Conservation (phyloP, 1,140 invertebrate species). For the Drosophila truncata region DNA sequence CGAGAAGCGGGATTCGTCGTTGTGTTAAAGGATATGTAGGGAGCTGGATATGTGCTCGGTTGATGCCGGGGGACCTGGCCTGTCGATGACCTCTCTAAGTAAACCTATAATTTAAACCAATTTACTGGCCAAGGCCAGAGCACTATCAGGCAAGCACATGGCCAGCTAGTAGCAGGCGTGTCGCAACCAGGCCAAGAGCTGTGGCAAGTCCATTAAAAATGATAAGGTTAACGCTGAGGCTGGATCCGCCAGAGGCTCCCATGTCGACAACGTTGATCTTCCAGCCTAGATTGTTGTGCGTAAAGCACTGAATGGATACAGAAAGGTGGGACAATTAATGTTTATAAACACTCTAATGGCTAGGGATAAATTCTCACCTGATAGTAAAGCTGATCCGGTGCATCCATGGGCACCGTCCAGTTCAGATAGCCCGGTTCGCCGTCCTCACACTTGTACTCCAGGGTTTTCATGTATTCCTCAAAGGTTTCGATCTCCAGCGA, state of each 20-base stretch:
- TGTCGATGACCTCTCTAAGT: slow-evolving; percentile 22
- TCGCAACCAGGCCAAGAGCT: slow-evolving; percentile 73
- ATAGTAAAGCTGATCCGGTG: slow-evolving; percentile 94
- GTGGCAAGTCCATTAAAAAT: slow-evolving; percentile 41
- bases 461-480: slow-evolving; percentile 91
- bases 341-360: neutral
- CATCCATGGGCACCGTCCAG: slow-evolving; percentile 93
- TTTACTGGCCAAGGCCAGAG: slow-evolving; percentile 31
- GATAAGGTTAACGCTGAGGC: slow-evolving; percentile 15
- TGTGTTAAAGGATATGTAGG: slow-evolving; percentile 53
- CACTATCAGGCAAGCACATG: slow-evolving; percentile 75
- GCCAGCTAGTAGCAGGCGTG: slow-evolving; percentile 28
- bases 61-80: slow-evolving; percentile 8
- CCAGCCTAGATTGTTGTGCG: slow-evolving; percentile 96
- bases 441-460: slow-evolving; percentile 90
- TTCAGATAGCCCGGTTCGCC: slow-evolving; percentile 91
- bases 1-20: slow-evolving; percentile 6
- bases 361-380: slow-evolving; percentile 88
- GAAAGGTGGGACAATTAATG: neutral
- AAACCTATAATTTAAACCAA: slow-evolving; percentile 7
- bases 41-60: slow-evolving; percentile 38
- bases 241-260: slow-evolving; percentile 85
- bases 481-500: slow-evolving; percentile 77
- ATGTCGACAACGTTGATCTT: slow-evolving; percentile 95
- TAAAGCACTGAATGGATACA: slow-evolving; percentile 91